These are phyloP conservation scores for Andrena flavipes DNA, from an alignment of 2,888 invertebrate genomes.

Conservation along the genomic window DNA sequence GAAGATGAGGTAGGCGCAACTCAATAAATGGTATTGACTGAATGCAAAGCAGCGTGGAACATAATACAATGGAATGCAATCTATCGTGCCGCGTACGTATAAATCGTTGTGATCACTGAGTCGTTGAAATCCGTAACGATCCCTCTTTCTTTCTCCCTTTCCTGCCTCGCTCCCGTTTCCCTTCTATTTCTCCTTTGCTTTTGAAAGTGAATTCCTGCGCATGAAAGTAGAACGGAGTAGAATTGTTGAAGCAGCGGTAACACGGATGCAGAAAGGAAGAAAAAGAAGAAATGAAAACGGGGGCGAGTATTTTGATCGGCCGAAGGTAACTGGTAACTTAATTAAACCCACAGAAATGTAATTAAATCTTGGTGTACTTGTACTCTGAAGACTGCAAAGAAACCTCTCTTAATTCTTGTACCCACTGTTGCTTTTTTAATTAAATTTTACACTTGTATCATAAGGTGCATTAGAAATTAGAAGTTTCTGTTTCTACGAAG, in stretches of 20 bases:
- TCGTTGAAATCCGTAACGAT: slow-evolving; percentile 59
- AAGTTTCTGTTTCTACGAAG: no score
- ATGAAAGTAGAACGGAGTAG: slow-evolving; percentile 47
- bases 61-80: slow-evolving; percentile 37
- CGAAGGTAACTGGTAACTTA: slow-evolving; percentile 14
- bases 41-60: slow-evolving; percentile 24
- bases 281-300: slow-evolving; percentile 1
- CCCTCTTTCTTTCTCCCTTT: slow-evolving; percentile 15
- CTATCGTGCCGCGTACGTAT: slow-evolving; percentile 48
- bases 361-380: not conserved
- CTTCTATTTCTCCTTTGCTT: slow-evolving; percentile 34
- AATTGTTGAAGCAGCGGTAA: slow-evolving; percentile 44
- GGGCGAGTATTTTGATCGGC: slow-evolving; percentile 8
- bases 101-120: slow-evolving; percentile 56
- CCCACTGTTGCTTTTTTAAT: no score
- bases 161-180: slow-evolving; percentile 25
- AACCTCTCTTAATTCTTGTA: not conserved
- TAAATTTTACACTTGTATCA: no score
- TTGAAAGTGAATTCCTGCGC: slow-evolving; percentile 47
- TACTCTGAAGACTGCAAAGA: no score
- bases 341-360: slow-evolving; percentile 11
- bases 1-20: not conserved
- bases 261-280: slow-evolving; percentile 12
- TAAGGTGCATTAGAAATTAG: no score
- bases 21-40: not conserved